Evolutionary conservation across 2,113 vertebrate genomes (phyloP), one percentile per base, ranked within the genome.

Genomic region (Aspidoscelis tigris): DNA sequence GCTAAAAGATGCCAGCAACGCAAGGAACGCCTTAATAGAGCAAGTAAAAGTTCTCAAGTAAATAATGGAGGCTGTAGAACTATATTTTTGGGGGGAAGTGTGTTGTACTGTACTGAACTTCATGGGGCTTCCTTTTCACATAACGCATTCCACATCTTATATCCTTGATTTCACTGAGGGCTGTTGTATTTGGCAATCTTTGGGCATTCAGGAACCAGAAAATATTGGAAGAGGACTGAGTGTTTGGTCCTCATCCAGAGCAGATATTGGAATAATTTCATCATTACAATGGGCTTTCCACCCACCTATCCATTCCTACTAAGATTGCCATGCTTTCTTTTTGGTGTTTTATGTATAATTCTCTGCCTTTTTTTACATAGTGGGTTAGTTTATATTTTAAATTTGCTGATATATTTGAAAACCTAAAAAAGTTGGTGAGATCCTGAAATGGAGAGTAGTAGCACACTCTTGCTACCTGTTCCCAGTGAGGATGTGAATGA

Each of bases 21-120:
- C 98, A 88, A 96, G 98, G 93, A 93, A 92, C 82, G 88, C 94
- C 81, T 95, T 99, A 91, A 97, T 99, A 90, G 98, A 99, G 95
- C 98, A 99, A 97, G 99, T 99, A 95, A 96, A 61, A 95, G 92
- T 95, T 93, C 87, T 94, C 90, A 96, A 96, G 93, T 95, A 96
- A 96, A 95, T 94, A 82, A 43, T 84, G 66, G 12, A 61, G 58
- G 14, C 58, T 61, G 3, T 61, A 61, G 58, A 16, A 16, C 14
- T 61, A 61, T 18, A 61, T 61, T 61, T 61, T 61, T 14, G 2
- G 18, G 14, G 58, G 33, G 33, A 33, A 18, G 58, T 14, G 2
- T 61, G 8, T 50, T 50, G 47, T 9, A 50, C 26, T 22, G 18
- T 65, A 20, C 21, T 65, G 16, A 65, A 65, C 18, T 3, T 6